Evolutionary conservation across 2,797 vertebrate genomes (phyloP), one percentile per base, ranked within the genome.

Genomic region (Cossypha caffra): DNA sequence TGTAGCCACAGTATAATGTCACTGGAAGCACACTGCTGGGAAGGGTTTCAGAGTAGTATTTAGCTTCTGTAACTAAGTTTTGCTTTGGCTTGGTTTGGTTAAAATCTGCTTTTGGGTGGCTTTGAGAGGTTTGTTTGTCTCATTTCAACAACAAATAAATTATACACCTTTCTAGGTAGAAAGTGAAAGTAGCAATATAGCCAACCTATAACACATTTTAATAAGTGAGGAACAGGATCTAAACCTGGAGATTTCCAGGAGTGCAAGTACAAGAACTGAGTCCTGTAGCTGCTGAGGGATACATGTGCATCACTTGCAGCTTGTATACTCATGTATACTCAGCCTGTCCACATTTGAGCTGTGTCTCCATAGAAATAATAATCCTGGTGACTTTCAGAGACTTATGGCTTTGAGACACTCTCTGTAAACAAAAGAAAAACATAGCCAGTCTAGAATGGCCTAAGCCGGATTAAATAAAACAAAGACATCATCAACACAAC

Each of bases 371-470:
- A 92, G 38, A 89, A 91, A 57, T 87, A 91, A 71, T 40, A 66
- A 86, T 54, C 42, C 61, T 83, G 78, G 61, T 91, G 95, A 86
- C 81, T 96, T 87, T 96, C 68, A 83, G 91, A 94, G 78, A 90
- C 91, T 91, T 83, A 93, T 3, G 61, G 75, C 57, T 95, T 91
- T 75, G 83, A 86, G 88, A 86, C 0, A 0, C n/a, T 72, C 71
- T 91, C 91, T 84, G 63, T 88, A 96, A 94, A 96, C 85, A 95
- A 88, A 94, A 87, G 88, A 25, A 77, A 91, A 91, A 66, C 84
- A 48, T 7, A 85, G 61, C 71, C 50, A 68, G 78, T 67, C 86
- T 61, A 62, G 72, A 90, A 92, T 95, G 84, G 72, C 86, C 82
- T 63, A 10, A 63, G 79, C 76, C 1, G 2, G 77, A 90, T 93